Evolutionary conservation across 35 echinoderm and acorn worm genomes (phyloP).

Genomic region (Ophiothrix spiculata): DNA sequence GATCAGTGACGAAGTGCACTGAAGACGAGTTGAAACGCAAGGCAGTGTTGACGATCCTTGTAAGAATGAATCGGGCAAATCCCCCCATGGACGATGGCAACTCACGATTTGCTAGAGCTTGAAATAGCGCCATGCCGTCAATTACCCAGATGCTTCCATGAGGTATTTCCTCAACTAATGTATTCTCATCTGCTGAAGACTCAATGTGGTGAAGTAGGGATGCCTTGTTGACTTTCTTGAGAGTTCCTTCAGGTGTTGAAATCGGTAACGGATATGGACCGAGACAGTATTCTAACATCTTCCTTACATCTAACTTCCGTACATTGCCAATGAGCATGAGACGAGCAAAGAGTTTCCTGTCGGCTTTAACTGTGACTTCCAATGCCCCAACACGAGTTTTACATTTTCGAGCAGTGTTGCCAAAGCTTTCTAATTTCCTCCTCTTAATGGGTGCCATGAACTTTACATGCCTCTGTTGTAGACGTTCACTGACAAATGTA

Average conservation of each 20-base stretch:
- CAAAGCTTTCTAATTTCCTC: conserved; percentile 31
- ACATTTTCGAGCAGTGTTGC: conserved; percentile 1
- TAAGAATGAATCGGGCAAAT: not conserved
- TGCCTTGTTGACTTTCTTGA: conserved; percentile 48
- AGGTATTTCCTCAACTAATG: not conserved
- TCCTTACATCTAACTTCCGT: conserved; percentile 18
- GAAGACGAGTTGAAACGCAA: not conserved
- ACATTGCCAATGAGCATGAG: conserved; percentile 29
- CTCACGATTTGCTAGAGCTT: not conserved
- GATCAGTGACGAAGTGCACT: conserved; percentile 8
- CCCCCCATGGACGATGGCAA: not conserved
- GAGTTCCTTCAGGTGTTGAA: conserved; percentile 16
- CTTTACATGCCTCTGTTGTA: conserved; percentile 16
- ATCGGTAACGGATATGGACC: conserved; percentile 38
- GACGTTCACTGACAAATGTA: conserved; percentile 19
- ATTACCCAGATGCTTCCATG: not conserved
- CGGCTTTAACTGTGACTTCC: conserved; percentile 23
- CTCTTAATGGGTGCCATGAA: not conserved
- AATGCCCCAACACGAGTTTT: not conserved
- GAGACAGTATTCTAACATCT: conserved; percentile 44
- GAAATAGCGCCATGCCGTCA: conserved; percentile 24
- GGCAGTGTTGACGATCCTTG: not conserved
- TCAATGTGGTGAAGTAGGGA: conserved; percentile 19
- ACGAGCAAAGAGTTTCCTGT: conserved; percentile 44
- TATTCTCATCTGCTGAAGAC: not conserved